Base-by-base conservation (phyloP, 2,888 invertebrate species). In the Leucophora obtusa region DNA sequence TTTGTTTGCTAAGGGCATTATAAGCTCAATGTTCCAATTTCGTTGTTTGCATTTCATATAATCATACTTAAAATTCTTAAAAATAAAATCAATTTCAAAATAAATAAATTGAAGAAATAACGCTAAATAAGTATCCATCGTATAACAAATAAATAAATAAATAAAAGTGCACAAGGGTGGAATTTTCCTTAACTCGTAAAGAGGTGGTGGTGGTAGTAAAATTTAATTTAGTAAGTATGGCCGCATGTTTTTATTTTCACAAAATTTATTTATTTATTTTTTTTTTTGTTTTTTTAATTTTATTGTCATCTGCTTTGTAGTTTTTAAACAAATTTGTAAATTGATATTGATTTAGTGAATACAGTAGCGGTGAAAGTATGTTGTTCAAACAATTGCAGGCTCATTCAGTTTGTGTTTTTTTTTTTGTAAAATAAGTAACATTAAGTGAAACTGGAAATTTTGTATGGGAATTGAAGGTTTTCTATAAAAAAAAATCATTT, bases 301-400 rank as follows among this genome's bases (percentile, higher is more conserved):
- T 53, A 21, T 38, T 65, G 65, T 65, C 65, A 65, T 65, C 65
- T 54, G 54, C 54, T 53, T 9, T 53, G 53, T 53, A 54, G 66
- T 43, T 66, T 66, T 66, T 66, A 56, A 56, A 54, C 66, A 66
- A 66, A 66, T 66, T 47, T 66, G 66, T 65, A 65, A 65, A 65
- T 65, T 65, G 65, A 65, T 65, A 65, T 65, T 65, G 65, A 65
- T 65, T 65, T 54, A 38, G 28, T 28, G 28, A 28, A 6, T 28
- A 28, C 28, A 28, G 28, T 28, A 28, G 3, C 28, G 7, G 28
- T 28, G 28, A 28, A 6, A 28, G 7, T 28, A 28, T 28, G 7
- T 6, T 28, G 28, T 28, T 28, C 28, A 28, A 7, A 7, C 7
- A 28, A 6, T 28, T 28, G 1, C 28, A 28, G 28, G 28, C 28